Evolutionary conservation across 2,113 vertebrate species (phyloP), one percentile per base, ranked within the genome.

Genomic region (Lamprologus speciosus): DNA sequence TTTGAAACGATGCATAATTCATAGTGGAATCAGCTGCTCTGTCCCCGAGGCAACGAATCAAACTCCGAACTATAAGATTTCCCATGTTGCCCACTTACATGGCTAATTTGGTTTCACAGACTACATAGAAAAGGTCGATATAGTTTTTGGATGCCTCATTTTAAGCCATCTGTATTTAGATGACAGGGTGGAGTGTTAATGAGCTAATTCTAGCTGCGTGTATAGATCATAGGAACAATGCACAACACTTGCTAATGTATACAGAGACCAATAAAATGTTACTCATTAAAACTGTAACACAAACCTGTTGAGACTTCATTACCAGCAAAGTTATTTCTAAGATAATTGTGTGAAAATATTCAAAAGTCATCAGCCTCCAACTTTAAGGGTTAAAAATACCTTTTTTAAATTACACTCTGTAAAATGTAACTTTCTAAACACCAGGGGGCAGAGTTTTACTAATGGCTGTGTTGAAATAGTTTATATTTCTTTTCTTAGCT

Each of bases 1-100:
- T 75, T 75, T 75, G 70, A 75, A 75, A 75, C 26, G 2, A 75
- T 47, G 42, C 42, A 50, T 75, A 75, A 75, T 75, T 75, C 70
- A 75, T 75, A 75, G 23, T 75, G 23, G 42, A 75, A 75, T 50
- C 23, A 75, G 42, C 70, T 75, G 4, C 16, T 47, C 42, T 75
- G 42, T 75, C 42, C 23, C 42, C 2, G 16, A 50, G 42, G 42
- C 4, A 75, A 28, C 7, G 9, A 50, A 50, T 47, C 42, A 75
- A 50, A 12, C 23, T 31, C 42, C 9, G 2, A 47, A 75, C 70
- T 50, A 75, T 50, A 75, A 75, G 70, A 75, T 75, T 47, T 50
- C 70, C 40, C 70, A 50, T 11, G 42, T 26, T 19, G 42, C 42
- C 42, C 23, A 28, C 23, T 75, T 28, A 47, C 42, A 19, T 26